Percentiles rank a stretch among this genome's conserved stretches.
Conservation (phyloP, 2,888 invertebrate genomes). For the Apamea monoglypha region DNA sequence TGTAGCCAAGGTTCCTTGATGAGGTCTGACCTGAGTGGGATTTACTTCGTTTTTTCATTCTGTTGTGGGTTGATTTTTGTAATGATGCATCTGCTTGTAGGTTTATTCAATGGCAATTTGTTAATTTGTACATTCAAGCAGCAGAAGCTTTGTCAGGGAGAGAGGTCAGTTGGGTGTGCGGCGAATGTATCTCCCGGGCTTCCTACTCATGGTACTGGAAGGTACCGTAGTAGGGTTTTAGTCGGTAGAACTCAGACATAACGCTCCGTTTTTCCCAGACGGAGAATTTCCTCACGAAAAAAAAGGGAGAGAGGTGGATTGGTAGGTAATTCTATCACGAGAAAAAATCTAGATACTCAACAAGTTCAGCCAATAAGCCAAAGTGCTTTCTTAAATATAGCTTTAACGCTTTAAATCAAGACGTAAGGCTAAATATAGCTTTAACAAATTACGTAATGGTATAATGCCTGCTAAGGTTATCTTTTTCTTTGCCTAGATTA, state of each 20-base stretch:
- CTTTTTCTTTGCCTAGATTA: no score
- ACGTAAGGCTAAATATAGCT: background rate
- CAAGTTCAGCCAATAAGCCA: background rate
- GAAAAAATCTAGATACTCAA: background rate
- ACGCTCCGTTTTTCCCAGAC: background rate
- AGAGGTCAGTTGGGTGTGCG: background rate
- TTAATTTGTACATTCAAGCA: background rate
- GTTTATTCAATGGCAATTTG: constrained; percentile 11
- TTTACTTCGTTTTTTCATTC: constrained; percentile 4
- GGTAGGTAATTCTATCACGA: background rate
- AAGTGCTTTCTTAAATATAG: background rate
- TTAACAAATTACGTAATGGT: background rate
- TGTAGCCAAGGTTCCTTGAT: constrained; percentile 32
- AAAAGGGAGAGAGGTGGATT: background rate
- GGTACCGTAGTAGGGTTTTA: background rate
- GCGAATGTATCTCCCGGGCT: background rate
- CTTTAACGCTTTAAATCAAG: no score
- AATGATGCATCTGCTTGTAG: constrained; percentile 7
- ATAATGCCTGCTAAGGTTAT: background rate
- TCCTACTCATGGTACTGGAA: background rate
- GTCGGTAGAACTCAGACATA: no score
- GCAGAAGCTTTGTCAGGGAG: background rate
- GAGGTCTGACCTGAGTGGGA: constrained; percentile 15
- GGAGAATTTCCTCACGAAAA: no score
- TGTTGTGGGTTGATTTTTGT: constrained; percentile 17